These are phyloP conservation scores for Dione juno DNA, from an alignment of 2,888 invertebrate species.

Conservation along the genomic window DNA sequence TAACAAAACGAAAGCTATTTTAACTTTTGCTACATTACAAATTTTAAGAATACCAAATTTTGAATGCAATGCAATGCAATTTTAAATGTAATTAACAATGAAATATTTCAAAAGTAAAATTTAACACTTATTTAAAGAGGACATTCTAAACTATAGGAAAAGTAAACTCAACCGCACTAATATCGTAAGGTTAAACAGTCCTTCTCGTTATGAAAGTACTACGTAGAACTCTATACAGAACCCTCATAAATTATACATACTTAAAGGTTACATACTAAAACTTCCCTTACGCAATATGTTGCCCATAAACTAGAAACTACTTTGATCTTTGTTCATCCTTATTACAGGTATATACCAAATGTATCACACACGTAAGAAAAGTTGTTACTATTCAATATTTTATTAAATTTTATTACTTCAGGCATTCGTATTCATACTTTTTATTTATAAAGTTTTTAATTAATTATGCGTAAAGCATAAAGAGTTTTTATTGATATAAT, in stretches of 20 bases:
- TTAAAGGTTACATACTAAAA: conserved; percentile 17
- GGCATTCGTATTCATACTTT: no score
- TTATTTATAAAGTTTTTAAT: no score
- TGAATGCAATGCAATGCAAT: neutral
- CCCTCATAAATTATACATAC: conserved; percentile 27
- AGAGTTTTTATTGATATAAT: no score
- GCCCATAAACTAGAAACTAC: conserved; percentile 16
- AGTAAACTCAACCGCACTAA: neutral
- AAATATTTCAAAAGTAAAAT: neutral
- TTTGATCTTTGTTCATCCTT: conserved; percentile 19
- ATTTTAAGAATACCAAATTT: neutral
- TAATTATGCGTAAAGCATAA: no score
- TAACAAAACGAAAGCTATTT: no score
- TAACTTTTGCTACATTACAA: neutral
- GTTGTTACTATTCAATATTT: neutral
- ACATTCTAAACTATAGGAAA: neutral
- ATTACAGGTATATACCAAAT: conserved; percentile 14
- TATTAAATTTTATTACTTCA: no score
- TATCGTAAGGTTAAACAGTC: conserved; percentile 7
- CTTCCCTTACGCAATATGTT: conserved; percentile 4
- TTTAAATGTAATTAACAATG: neutral
- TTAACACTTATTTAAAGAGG: conserved; percentile 6
- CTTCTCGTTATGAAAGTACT: conserved; percentile 13
- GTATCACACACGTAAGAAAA: neutral
- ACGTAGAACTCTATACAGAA: conserved; percentile 9